Conservation (phyloP, 2,888 invertebrate genomes). For the Nesidiocoris tenuis region DNA sequence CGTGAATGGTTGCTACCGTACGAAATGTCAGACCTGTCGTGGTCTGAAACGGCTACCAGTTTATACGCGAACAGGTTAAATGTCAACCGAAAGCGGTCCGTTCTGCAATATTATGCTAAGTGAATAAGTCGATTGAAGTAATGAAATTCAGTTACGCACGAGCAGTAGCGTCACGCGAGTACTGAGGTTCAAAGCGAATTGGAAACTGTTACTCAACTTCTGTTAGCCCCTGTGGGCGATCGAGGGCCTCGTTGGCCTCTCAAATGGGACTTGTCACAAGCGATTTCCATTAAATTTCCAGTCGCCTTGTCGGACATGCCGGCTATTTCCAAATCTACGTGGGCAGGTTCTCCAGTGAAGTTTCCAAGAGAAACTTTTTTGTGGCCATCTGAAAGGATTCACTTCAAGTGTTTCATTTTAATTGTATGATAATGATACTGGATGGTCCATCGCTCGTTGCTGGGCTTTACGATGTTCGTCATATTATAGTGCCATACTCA, state of each 20-base stretch:
- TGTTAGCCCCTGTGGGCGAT: not conserved
- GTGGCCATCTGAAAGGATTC: no score
- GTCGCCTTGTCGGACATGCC: no score
- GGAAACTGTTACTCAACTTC: not conserved
- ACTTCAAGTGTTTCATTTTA: no score
- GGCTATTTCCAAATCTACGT: no score
- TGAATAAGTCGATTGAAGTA: not conserved
- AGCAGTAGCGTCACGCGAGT: not conserved
- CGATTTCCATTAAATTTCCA: not conserved
- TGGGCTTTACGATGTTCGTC: no score
- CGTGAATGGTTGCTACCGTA: not conserved
- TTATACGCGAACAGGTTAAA: no score
- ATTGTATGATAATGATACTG: no score
- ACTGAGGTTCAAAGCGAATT: not conserved
- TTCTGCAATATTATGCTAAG: not conserved
- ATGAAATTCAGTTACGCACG: not conserved
- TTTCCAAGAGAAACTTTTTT: no score
- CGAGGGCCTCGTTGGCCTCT: not conserved
- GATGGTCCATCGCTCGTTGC: no score
- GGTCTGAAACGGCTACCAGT: no score
- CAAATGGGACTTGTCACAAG: not conserved
- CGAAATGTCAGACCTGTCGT: not conserved
- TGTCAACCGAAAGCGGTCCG: not conserved
- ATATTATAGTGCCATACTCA: no score
- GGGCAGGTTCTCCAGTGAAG: no score